Percentiles rank a stretch among this genome's conserved stretches.
Conservation (phyloP, 2,113 vertebrate genomes). For the Dasyurus viverrinus region DNA sequence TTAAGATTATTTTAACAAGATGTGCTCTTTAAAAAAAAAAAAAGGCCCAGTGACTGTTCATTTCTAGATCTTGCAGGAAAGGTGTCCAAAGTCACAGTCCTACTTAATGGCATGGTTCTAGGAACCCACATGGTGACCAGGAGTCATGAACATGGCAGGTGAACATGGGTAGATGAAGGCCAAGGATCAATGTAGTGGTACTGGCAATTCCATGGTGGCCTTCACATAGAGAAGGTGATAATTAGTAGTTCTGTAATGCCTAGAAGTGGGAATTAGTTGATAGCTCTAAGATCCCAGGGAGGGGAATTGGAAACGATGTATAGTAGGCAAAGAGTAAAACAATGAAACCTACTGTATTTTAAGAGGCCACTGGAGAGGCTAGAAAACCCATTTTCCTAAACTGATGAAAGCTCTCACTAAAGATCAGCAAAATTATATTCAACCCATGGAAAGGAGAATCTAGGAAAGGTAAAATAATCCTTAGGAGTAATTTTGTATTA, state of each 20-base stretch:
- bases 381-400: slow-evolving; percentile 27
- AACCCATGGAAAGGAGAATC: slow-evolving; percentile 5
- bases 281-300: slow-evolving; percentile 1
- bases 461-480: slow-evolving; percentile 1
- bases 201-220: background rate
- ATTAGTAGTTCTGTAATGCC: background rate
- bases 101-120: background rate
- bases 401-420: slow-evolving; percentile 1
- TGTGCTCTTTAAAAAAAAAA: background rate
- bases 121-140: background rate
- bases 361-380: background rate
- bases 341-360: background rate
- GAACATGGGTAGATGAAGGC: background rate
- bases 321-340: slow-evolving; percentile 9
- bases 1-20: background rate
- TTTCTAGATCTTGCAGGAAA: background rate
- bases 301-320: slow-evolving; percentile 14
- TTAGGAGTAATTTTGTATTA: background rate
- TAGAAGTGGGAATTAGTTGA: background rate
- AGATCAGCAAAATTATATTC: background rate
- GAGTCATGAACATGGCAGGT: background rate
- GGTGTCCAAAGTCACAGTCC: background rate
- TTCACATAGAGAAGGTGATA: slow-evolving; percentile 4
- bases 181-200: background rate
- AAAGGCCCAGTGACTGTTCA: background rate